These are phyloP conservation scores for Marisa cornuarietis DNA, from an alignment of 1,140 invertebrate genomes.

Conservation along the genomic window DNA sequence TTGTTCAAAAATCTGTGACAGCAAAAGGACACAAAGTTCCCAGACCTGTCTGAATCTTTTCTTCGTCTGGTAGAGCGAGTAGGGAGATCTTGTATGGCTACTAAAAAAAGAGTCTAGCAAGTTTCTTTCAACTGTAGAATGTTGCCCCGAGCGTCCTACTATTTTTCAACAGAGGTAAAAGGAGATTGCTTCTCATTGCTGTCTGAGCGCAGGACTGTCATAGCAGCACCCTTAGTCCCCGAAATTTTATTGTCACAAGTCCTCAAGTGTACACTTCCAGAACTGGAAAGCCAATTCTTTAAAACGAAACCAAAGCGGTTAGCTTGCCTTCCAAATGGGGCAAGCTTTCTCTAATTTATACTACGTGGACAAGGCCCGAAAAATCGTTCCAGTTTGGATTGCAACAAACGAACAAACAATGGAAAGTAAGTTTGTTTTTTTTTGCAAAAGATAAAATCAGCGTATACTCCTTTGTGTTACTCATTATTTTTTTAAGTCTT, in stretches of 20 bases:
- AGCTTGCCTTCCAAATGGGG: slow-evolving; percentile 11
- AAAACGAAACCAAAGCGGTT: too few species aligned
- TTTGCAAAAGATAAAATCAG: not conserved
- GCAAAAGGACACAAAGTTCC: not conserved
- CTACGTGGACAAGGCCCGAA: slow-evolving; percentile 10
- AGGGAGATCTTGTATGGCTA: too few species aligned
- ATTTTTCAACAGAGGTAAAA: not conserved
- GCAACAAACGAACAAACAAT: not conserved
- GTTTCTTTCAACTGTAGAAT: too few species aligned
- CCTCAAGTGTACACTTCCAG: not conserved
- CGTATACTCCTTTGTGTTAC: too few species aligned
- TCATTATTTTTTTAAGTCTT: too few species aligned
- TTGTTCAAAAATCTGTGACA: not conserved
- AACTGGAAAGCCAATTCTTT: not conserved
- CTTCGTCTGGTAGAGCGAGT: not conserved
- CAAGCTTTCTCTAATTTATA: slow-evolving; percentile 18
- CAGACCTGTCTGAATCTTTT: not conserved
- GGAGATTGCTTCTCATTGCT: not conserved
- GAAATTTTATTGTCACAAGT: not conserved
- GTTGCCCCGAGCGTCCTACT: too few species aligned
- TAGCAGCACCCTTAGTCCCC: not conserved
- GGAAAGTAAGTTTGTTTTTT: slow-evolving; percentile 6
- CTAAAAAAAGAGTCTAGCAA: too few species aligned
- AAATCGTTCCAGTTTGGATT: slow-evolving; percentile 19
- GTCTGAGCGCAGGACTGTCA: not conserved